Evolutionary conservation across 1,140 invertebrate genomes (phyloP).

Genomic region (Mylabris phalerata): DNA sequence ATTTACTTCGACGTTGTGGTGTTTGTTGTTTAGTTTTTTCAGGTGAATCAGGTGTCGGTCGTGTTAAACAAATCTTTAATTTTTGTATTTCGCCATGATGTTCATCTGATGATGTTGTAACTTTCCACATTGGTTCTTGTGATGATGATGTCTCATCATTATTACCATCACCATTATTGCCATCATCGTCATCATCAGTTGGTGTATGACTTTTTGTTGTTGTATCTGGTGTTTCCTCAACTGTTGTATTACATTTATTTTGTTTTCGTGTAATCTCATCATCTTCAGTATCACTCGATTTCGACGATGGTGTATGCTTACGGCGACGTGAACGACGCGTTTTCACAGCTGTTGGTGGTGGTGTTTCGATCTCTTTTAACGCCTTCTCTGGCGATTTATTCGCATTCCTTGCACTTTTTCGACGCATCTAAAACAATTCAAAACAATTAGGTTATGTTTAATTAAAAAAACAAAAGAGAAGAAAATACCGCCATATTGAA

Average conservation of each 20-base stretch:
- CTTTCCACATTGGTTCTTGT: slow-evolving; percentile 20
- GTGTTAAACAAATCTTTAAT: slow-evolving; percentile 25
- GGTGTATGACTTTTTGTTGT: slow-evolving; percentile 14
- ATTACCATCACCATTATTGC: slow-evolving; percentile 5
- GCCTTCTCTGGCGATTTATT: slow-evolving; percentile 7
- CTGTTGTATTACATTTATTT: not conserved
- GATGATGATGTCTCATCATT: not conserved
- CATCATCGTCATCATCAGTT: slow-evolving; percentile 2
- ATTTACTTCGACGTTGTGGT: slow-evolving; percentile 16
- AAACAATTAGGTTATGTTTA: slow-evolving; percentile 10
- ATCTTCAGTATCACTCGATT: slow-evolving; percentile 21
- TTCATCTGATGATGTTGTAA: slow-evolving; percentile 11
- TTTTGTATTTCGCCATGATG: slow-evolving; percentile 22
- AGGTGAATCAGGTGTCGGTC: slow-evolving; percentile 20
- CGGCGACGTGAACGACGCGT: slow-evolving; percentile 20
- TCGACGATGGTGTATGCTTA: slow-evolving; percentile 17
- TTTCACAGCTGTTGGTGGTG: slow-evolving; percentile 2
- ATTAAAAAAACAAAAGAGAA: not conserved
- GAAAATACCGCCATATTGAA: not conserved
- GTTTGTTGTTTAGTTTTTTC: slow-evolving; percentile 18
- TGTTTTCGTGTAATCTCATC: slow-evolving; percentile 5
- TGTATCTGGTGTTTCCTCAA: slow-evolving; percentile 6
- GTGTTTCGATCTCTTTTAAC: slow-evolving; percentile 17
- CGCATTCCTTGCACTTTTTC: slow-evolving; percentile 20
- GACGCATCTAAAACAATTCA: slow-evolving; percentile 21